These are phyloP conservation scores for Conger conger DNA, from an alignment of 2,113 vertebrate species.

Conservation along the genomic window DNA sequence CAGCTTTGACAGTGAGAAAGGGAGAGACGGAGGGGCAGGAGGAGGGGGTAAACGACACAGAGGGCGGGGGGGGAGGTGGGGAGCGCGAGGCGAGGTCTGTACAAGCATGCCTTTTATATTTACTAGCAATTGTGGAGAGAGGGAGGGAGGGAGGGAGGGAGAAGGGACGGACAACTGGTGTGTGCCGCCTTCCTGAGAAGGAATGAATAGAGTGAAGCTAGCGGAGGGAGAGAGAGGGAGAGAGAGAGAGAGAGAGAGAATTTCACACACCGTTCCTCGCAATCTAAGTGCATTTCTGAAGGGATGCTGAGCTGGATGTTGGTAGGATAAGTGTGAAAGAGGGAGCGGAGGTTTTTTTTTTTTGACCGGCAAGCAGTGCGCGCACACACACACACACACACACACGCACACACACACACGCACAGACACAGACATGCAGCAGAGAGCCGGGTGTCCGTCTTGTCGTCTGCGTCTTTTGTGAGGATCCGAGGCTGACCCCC, in stretches of 20 bases:
- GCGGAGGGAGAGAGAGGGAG: constrained; percentile 49
- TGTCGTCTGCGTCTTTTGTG: constrained; percentile 56
- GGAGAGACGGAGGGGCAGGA: constrained; percentile 62
- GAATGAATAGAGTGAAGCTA: constrained; percentile 73
- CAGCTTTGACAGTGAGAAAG: constrained; percentile 80
- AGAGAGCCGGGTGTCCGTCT: constrained; percentile 57
- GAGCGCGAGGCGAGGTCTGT: constrained; percentile 64
- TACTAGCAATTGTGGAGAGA: constrained; percentile 71
- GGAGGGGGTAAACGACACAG: constrained; percentile 47
- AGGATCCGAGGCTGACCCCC: constrained; percentile 47
- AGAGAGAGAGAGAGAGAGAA: constrained; percentile 60
- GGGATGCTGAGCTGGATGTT: constrained; percentile 36
- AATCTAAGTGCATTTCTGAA: constrained; percentile 27
- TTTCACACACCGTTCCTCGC: constrained; percentile 47
- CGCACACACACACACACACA: constrained; percentile 38
- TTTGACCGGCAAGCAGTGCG: constrained; percentile 34
- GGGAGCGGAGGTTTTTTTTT: constrained; percentile 54
- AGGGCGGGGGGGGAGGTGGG: constrained; percentile 60
- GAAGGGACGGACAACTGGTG: constrained; percentile 67
- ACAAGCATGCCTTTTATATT: constrained; percentile 82
- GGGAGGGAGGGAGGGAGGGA: constrained; percentile 63
- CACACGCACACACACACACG: constrained; percentile 33
- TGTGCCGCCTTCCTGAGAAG: constrained; percentile 72
- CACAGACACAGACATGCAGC: constrained; percentile 32
- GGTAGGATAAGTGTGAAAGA: constrained; percentile 39